Conservation (phyloP, 1,140 invertebrate genomes). For the Protaetia brevitarsis region DNA sequence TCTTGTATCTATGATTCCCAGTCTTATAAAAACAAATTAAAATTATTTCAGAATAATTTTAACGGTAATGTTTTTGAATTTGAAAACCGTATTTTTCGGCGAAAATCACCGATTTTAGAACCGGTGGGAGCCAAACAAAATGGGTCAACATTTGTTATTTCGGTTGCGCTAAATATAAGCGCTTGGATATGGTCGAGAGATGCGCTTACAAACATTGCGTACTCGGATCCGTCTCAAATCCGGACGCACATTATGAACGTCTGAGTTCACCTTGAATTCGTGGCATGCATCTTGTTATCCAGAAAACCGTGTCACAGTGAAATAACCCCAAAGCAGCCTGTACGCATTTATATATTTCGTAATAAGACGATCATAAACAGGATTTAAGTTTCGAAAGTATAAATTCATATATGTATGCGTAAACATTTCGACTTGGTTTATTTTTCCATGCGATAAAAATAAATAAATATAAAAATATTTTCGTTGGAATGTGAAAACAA, state of each 20-base stretch:
- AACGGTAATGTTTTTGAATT: not conserved
- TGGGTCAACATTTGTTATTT: conserved; percentile 42
- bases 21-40: too few relatives aligned
- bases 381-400: too few relatives aligned
- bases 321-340: not conserved
- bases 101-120: not conserved
- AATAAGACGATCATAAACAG: too few relatives aligned
- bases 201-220: conserved; percentile 7
- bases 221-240: not conserved
- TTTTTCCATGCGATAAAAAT: too few relatives aligned
- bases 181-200: not conserved
- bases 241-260: not conserved
- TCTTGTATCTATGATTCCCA: too few relatives aligned
- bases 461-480: too few relatives aligned
- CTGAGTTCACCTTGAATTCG: not conserved
- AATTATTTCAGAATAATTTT: too few relatives aligned
- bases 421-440: too few relatives aligned
- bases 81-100: not conserved
- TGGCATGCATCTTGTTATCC: not conserved
- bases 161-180: conserved; percentile 23
- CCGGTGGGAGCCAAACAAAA: conserved; percentile 29
- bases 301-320: not conserved
- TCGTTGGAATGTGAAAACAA: too few relatives aligned
- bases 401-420: too few relatives aligned
- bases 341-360: too few relatives aligned